Evolutionary conservation across 2,113 vertebrate species (phyloP).

Genomic region (Brachyistius frenatus): DNA sequence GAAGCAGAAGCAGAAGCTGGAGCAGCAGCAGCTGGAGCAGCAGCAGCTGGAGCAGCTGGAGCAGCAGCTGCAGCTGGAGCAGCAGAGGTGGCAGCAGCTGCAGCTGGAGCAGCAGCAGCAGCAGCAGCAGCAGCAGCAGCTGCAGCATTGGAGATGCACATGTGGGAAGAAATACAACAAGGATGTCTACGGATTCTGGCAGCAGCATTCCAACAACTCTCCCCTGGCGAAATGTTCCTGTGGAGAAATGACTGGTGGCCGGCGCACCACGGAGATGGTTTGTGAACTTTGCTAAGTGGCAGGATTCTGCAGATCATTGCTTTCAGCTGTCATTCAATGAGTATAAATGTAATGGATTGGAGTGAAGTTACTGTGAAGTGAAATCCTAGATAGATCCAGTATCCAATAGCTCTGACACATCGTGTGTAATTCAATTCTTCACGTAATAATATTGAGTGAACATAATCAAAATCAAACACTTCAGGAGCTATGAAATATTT

Average conservation of each 20-base stretch:
- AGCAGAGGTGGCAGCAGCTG: no score
- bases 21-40: no score
- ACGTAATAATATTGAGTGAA: no score
- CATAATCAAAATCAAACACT: not conserved
- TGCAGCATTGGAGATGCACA: not conserved
- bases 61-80: no score
- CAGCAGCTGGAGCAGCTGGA: no score
- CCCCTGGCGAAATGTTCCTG: not conserved
- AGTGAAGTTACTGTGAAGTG: not conserved
- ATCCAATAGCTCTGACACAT: not conserved
- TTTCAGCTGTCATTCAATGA: not conserved
- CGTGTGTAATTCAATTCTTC: not conserved
- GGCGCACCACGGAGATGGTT: conserved; percentile 26
- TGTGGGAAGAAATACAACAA: not conserved
- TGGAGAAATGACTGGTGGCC: not conserved
- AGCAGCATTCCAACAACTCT: accelerated
- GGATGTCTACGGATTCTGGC: not conserved
- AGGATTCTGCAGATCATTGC: not conserved
- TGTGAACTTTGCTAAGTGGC: conserved; percentile 54
- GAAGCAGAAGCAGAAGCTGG: no score
- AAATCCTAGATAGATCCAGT: no score
- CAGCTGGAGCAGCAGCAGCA: no score
- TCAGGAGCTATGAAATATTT: not conserved
- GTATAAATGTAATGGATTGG: not conserved
- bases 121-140: no score